Conservation (phyloP, 2,888 invertebrate species). For the Drosophila prolongata region DNA sequence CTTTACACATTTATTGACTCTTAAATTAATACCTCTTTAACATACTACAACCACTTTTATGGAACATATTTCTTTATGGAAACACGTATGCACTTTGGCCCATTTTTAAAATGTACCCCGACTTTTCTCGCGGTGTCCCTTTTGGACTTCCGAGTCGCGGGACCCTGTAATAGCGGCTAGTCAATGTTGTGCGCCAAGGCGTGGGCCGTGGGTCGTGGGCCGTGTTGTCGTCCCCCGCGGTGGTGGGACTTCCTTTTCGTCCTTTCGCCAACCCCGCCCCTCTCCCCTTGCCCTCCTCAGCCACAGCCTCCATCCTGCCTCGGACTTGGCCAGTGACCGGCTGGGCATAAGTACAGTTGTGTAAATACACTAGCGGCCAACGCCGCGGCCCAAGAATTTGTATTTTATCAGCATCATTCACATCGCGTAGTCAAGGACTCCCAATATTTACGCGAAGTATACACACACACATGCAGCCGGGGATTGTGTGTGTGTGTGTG, state of each 20-base stretch:
- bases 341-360: conserved; percentile 80
- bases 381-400: conserved; percentile 79
- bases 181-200: conserved; percentile 64
- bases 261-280: conserved; percentile 6
- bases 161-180: conserved; percentile 53
- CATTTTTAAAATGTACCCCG: not conserved
- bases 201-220: conserved; percentile 62
- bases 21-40: no score
- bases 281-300: not conserved
- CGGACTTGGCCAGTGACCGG: conserved; percentile 65
- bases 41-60: no score
- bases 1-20: no score
- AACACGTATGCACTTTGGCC: no score
- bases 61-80: no score
- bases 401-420: conserved; percentile 79
- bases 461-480: conserved; percentile 35
- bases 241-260: conserved; percentile 45
- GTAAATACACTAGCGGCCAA: conserved; percentile 76
- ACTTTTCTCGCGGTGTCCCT: conserved; percentile 25
- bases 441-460: conserved; percentile 80
- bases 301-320: conserved; percentile 26
- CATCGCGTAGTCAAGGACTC: conserved; percentile 81
- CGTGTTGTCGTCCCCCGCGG: conserved; percentile 47
- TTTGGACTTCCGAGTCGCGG: conserved; percentile 50
- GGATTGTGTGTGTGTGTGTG: conserved; percentile 40